Conservation (phyloP, 2,888 invertebrate species). For the Antheraea assamensis region DNA sequence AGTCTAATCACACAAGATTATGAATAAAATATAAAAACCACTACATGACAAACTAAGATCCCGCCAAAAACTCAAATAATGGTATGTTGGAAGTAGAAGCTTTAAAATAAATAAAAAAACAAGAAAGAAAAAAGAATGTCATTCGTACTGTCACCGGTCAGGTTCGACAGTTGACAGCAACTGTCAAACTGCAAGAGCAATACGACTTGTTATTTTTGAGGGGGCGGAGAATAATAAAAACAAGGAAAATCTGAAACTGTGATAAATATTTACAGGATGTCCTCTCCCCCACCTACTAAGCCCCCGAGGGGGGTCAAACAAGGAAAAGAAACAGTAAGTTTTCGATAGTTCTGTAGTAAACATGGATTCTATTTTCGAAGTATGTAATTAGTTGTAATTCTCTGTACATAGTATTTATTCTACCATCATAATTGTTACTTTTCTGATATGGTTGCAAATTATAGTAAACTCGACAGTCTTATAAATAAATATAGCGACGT, state of each 20-base stretch:
- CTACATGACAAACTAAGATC: too few relatives aligned
- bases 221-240: slow-evolving; percentile 31
- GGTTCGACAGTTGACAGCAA: not conserved
- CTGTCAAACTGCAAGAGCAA: not conserved
- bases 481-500: not conserved
- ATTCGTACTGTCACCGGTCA: too few relatives aligned
- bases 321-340: slow-evolving; percentile 90
- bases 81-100: too few relatives aligned
- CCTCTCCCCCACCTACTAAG: slow-evolving; percentile 89
- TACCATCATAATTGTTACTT: not conserved
- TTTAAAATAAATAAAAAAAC: too few relatives aligned
- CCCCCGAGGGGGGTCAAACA: slow-evolving; percentile 94
- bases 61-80: too few relatives aligned
- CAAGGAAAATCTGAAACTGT: slow-evolving; percentile 16
- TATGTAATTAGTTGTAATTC: slow-evolving; percentile 1
- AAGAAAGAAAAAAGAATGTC: too few relatives aligned
- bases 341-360: slow-evolving; percentile 11
- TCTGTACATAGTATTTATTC: not conserved
- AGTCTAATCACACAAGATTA: too few relatives aligned
- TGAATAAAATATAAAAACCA: too few relatives aligned
- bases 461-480: not conserved
- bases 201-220: not conserved
- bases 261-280: slow-evolving; percentile 64
- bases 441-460: not conserved
- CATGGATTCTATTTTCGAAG: slow-evolving; percentile 16